phyloP scores from a whole-genome alignment of 1,140 invertebrate genomes.

The Saccostrea glomerata region DNA sequence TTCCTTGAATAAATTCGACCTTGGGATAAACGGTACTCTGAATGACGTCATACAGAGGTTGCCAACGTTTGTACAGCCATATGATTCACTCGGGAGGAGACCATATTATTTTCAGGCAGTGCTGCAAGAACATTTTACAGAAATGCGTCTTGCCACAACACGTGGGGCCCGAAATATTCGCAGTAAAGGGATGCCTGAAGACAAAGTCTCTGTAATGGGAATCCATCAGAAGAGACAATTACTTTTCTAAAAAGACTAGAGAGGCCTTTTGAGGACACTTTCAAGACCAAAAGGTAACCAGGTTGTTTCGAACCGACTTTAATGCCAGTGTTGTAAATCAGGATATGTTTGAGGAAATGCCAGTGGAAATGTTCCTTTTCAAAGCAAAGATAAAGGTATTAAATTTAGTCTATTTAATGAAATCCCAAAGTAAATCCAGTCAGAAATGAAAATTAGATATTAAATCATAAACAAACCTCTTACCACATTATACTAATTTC shows the following conservation, averaged over 20 bases:
- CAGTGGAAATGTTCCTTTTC: constrained; percentile 11
- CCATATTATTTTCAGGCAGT: too few species aligned
- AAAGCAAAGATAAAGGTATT: constrained; percentile 41
- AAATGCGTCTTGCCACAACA: too few species aligned
- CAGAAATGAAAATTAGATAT: background rate
- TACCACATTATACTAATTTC: too few species aligned
- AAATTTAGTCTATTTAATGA: too few species aligned
- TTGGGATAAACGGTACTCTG: too few species aligned
- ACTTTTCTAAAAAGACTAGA: constrained; percentile 38
- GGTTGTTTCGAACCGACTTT: constrained; percentile 42
- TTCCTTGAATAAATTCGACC: too few species aligned
- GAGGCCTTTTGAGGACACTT: constrained; percentile 13
- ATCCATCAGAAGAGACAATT: constrained; percentile 24
- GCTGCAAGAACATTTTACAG: too few species aligned
- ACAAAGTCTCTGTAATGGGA: constrained; percentile 44
- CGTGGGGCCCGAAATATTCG: too few species aligned
- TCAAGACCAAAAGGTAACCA: background rate
- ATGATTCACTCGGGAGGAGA: too few species aligned
- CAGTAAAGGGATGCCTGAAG: too few species aligned
- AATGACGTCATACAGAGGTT: constrained; percentile 52
- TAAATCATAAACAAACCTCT: too few species aligned
- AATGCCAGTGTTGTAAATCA: constrained; percentile 37
- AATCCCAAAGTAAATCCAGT: too few species aligned
- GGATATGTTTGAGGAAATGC: background rate
- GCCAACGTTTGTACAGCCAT: constrained; percentile 49